Base-by-base conservation (phyloP, 2,797 vertebrate genomes). In the Merluccius polli region DNA sequence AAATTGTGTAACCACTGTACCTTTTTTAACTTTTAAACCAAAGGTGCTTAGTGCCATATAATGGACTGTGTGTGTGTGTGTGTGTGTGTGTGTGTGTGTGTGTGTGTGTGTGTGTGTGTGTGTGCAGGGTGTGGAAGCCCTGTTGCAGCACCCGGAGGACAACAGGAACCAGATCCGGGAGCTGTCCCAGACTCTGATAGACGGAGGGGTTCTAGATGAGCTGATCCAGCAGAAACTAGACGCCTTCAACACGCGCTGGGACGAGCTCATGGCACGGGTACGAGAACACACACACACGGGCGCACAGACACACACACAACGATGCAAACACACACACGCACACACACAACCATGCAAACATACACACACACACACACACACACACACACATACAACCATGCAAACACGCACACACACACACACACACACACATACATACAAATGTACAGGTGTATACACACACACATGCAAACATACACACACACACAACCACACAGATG, bases 191-290 rank as follows among this genome's bases (percentile, higher is more conserved):
- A 99, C 96, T 1, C 92, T 99, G 89, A 98, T 95, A 89, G 98
- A 99, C 81, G 98, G 98, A 12, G 95, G 97, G n/a, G 95, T 99
- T 73, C 93, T 99, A 89, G 96, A 99, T 84, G 97, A 99, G 74
- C 79, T 99, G 70, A 98, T 99, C 81, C 96, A 95, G 81, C 96
- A 98, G 73, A 98, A 99, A 83, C 92, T 99, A 21, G 96, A 98
- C 5, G 95, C 93, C 16, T 98, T 98, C 90, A 98, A 97, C 90
- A 93, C 92, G 29, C 94, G 94, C 73, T 97, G 97, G 96, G 96
- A 99, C 77, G 96, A 98, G 70, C 93, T 99, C 0, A 95, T 97
- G 83, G 94, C 95, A 52, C 93, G 96, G 94, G 98, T 98, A 91
- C 74, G 88, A 73, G 41, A 18, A 16, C 24, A n/a, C 6, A 8